phyloP scores from a whole-genome alignment of 2,797 vertebrate genomes.

The Phalloptychus januarius region DNA sequence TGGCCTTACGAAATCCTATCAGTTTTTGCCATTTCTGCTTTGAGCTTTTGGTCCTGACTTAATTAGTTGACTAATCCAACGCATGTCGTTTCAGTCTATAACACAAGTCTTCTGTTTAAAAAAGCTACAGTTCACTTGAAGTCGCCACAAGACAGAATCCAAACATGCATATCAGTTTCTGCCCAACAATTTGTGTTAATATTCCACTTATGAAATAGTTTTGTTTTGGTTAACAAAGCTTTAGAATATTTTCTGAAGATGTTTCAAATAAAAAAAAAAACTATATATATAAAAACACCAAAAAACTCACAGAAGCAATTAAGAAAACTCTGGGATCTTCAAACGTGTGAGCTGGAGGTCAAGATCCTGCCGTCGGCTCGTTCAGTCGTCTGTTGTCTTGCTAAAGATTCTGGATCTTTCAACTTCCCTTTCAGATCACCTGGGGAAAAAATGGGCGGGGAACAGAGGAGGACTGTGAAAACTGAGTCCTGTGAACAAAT shows the following conservation, averaged over 20 bases:
- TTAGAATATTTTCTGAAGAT: background rate
- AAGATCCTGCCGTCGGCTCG: background rate
- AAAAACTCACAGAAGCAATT: constrained; percentile 48
- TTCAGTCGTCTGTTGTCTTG: constrained; percentile 12
- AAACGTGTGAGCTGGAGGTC: background rate
- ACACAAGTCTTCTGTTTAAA: background rate
- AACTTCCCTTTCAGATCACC: constrained; percentile 43
- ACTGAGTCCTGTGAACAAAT: constrained; percentile 54
- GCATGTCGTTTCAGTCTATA: background rate
- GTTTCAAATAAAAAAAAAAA: background rate
- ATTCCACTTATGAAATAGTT: background rate
- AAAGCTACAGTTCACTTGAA: background rate
- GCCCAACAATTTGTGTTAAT: background rate
- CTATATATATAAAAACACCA: background rate
- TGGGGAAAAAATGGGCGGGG: constrained; percentile 13
- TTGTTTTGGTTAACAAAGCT: background rate
- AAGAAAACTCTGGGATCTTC: background rate
- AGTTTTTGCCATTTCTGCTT: background rate
- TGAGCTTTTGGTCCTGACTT: background rate
- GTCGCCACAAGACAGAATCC: background rate
- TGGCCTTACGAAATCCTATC: background rate
- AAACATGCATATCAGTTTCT: background rate
- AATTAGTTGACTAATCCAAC: background rate
- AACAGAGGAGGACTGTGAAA: constrained; percentile 65
- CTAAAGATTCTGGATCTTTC: constrained; percentile 2